A percentile compares a stretch with the other conserved stretches of the same genome.
Evolutionary conservation across 2,888 invertebrate genomes (phyloP).

Genomic region (Hirtodrosophila confusa): DNA sequence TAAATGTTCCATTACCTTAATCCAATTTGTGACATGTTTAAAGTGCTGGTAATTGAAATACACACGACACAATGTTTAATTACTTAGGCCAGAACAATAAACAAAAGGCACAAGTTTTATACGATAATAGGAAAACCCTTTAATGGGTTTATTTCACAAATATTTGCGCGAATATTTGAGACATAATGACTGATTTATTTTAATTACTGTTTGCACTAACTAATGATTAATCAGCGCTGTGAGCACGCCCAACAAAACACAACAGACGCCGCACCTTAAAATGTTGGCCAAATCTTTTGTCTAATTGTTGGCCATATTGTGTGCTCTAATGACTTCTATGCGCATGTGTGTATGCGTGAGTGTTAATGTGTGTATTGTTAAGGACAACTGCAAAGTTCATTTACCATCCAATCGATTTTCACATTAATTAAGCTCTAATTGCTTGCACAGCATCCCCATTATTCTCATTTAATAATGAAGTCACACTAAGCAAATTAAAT

Average conservation of each 20-base stretch:
- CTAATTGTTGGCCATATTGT: slow-evolving; percentile 23
- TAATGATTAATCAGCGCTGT: slow-evolving; percentile 61
- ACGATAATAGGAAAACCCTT: too few species aligned
- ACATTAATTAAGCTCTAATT: slow-evolving; percentile 74
- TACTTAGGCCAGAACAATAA: not conserved
- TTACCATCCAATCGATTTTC: slow-evolving; percentile 65
- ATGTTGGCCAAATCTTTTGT: slow-evolving; percentile 12
- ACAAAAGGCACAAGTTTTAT: too few species aligned
- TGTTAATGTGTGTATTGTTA: slow-evolving; percentile 20
- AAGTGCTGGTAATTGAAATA: slow-evolving; percentile 1
- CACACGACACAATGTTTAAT: not conserved
- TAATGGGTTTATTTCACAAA: not conserved
- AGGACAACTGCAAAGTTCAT: slow-evolving; percentile 45
- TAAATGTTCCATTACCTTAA: too few species aligned
- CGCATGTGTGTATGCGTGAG: slow-evolving; percentile 6
- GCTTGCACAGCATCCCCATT: slow-evolving; percentile 31
- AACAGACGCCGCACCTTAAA: slow-evolving; percentile 16
- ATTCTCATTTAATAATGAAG: slow-evolving; percentile 28
- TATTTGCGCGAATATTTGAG: slow-evolving; percentile 7
- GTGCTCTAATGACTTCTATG: slow-evolving; percentile 15
- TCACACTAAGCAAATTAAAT: slow-evolving; percentile 47
- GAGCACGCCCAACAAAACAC: slow-evolving; percentile 41
- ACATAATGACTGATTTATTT: slow-evolving; percentile 46
- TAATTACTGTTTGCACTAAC: slow-evolving; percentile 50
- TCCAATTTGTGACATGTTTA: not conserved